Evolutionary conservation across 2,113 vertebrate genomes (phyloP), one percentile per base, ranked within the genome.

Genomic region (Daphoenositta chrysoptera): DNA sequence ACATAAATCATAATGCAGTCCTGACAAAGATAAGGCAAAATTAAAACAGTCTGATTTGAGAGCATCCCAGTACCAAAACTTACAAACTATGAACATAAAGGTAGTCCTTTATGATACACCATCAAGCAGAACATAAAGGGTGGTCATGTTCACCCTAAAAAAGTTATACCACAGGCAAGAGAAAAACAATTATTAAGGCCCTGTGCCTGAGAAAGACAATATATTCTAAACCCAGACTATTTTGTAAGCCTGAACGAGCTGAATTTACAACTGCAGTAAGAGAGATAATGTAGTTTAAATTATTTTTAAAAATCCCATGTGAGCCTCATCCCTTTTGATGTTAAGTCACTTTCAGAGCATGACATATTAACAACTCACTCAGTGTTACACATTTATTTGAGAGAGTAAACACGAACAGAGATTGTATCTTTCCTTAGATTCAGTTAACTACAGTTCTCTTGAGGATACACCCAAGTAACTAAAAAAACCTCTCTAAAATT

Each of bases 1-100:
- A 56, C 8, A 23, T 37, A 69, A 72, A 72, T 16, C 0, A 0
- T 47, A 64, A 60, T 2, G 5, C 5, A 77, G 45, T 31, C 40
- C 40, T 60, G 33, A 7, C 31, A 11, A 65, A 89, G 9, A 40
- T 11, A 48, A 21, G 16, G 27, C 3, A 69, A 91, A 71, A 79
- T 21, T 54, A 50, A 51, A 63, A 50, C 27, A n/a, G 14, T 37
- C 22, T 33, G 30, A 20, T 64, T 47, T 83, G 64, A 71, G 31
- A 81, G 35, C n/a, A 58, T 40, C 33, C 11, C 30, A 61, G 16
- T 33, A 84, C 8, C 45, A n/a, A 64, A 88, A 61, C 4, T 31
- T 9, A 65, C 2, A 8, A 53, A 39, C 33, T 53, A 28, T n/a
- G 44, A 80, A 40, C 12, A n/a, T n/a, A n/a, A n/a, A n/a, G 5